Base-by-base conservation (phyloP, 2,888 invertebrate species). In the Willowsia nigromaculata region DNA sequence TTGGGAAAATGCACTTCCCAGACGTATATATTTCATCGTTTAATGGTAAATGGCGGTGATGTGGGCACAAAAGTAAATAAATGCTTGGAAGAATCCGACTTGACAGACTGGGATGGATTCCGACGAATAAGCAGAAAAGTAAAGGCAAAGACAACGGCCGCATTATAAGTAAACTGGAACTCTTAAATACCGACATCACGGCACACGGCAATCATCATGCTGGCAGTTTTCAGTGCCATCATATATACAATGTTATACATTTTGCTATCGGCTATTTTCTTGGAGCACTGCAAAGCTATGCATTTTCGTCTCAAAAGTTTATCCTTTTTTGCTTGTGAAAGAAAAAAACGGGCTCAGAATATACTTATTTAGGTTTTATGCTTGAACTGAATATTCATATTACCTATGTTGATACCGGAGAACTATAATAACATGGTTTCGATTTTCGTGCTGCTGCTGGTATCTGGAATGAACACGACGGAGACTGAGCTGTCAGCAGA, bases 401-500 rank as follows among this genome's bases (percentile, higher is more conserved):
- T 27, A 18, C 27, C 3, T 68, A n/a, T 68, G 27, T 33, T 33
- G n/a, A 13, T 68, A 15, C n/a, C 30, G 33, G 30, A 53, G 6
- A 62, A 18, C 13, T 27, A 22, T 5, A 25, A 15, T 9, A 15
- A 27, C 11, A 62, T 11, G 13, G 5, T 18, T n/a, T 53, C n/a
- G 18, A 18, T 9, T 33, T 71, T 40, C 47, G 27, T 40, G n/a
- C 18, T 47, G 37, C 65, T 47, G 47, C 47, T 68, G 84, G 68
- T 33, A 71, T 62, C 59, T 85, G 5, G 43, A 13, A 85, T 81
- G 53, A 37, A 62, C 30, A 37, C 37, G 37, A n/a, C 33, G 27
- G 25, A 18, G 30, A 22, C 68, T 68, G 89, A 86, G 80, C 89
- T 92, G 92, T 92, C 92, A 91, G 11, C 71, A 71, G 40, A 18